A percentile compares a stretch with the other conserved stretches of the same genome.
Conservation (phyloP, 2,797 vertebrate species). For the Siniperca obscura region DNA sequence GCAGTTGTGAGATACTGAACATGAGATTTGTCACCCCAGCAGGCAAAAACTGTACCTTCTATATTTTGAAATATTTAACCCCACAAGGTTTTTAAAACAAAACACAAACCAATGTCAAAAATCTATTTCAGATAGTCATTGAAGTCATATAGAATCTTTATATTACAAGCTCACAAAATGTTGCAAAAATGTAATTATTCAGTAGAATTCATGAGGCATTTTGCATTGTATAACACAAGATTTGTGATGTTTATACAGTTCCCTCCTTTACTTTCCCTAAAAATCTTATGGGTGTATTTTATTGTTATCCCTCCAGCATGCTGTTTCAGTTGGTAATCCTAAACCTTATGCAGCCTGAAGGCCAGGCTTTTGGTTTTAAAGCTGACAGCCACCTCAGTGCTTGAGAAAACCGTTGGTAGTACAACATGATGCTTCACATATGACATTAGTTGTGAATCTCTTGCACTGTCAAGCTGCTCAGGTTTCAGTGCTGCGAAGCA, state of each 20-base stretch:
- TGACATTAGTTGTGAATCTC: conserved; percentile 37
- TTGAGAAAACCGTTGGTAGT: conserved; percentile 45
- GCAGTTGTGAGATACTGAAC: not conserved
- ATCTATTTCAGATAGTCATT: not conserved
- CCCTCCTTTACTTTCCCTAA: conserved; percentile 9
- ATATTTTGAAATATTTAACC: not conserved
- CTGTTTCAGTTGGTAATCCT: conserved; percentile 53
- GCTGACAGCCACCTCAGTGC: conserved; percentile 54
- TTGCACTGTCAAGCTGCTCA: conserved; percentile 33
- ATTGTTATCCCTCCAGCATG: conserved; percentile 29
- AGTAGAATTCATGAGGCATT: conserved; percentile 6
- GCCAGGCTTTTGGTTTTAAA: conserved; percentile 48
- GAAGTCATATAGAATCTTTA: not conserved
- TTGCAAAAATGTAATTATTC: not conserved
- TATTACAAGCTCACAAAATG: not conserved
- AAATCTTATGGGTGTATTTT: conserved; percentile 10
- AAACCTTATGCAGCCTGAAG: conserved; percentile 43
- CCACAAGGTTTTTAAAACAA: not conserved
- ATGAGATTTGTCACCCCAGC: conserved; percentile 2
- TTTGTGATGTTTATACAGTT: conserved; percentile 9
- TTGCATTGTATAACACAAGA: not conserved
- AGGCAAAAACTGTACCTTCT: not conserved
- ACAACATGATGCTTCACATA: conserved; percentile 48
- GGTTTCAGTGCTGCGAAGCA: conserved; percentile 37
- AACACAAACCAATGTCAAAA: not conserved